Base-by-base conservation (phyloP, 2,888 invertebrate species). In the Cistogaster globosa region DNA sequence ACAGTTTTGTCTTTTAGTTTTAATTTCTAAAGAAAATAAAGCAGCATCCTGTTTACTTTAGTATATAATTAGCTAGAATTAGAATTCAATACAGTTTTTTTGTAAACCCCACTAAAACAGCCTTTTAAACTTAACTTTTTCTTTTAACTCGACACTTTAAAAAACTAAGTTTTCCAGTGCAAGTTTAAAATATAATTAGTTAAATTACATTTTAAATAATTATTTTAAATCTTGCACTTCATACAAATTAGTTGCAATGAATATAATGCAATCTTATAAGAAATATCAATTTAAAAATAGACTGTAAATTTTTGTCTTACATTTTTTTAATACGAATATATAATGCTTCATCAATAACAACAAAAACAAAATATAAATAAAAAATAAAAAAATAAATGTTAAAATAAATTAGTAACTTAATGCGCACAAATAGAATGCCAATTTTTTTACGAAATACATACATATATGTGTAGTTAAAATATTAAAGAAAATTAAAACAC, bases 401-500 rank as follows among this genome's bases (percentile, higher is more conserved):
- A 32, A 32, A 18, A 67, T 48, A n/a, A 74, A 63, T 53, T 42
- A 76, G 26, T 48, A 82, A 71, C 45, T 58, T 26, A 71, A 58
- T 65, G 58, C 82, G 82, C 82, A 83, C 82, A 83, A 68, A 71
- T 20, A 45, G 2, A 62, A 81, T 78, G 68, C 57, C 69, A 78
- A 78, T 74, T 82, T 85, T 79, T 82, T 68, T 79, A 75, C 45
- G n/a, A 67, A 57, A 51, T 58, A 72, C 18, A 42, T 42, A 42
- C 42, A 48, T 63, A 32, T 26, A 42, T 65, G 72, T 48, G 32
- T 82, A 85, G 85, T 67, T 85, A 78, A 85, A 85, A 79, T 82
- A 71, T 85, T 78, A 18, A 55, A 81, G 72, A 62, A 32, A 32
- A 8, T 6, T 7, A 0, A 78, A 74, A 45, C 60, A 36, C 53